These are phyloP conservation scores for Phania funesta DNA, from an alignment of 2,888 invertebrate genomes.

Conservation along the genomic window DNA sequence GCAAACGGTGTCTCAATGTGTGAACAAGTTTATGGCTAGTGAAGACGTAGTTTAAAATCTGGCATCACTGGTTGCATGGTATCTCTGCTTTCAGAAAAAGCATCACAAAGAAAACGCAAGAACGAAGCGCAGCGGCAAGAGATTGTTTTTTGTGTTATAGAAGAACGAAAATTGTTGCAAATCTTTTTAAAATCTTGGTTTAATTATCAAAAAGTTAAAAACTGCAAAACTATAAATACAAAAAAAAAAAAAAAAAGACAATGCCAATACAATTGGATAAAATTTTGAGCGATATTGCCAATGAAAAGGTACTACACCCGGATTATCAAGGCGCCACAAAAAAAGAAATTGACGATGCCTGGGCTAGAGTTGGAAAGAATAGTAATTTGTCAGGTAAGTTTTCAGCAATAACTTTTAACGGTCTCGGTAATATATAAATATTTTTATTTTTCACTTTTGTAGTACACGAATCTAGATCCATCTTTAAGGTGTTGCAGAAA, in stretches of 20 bases:
- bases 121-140: conserved; percentile 56
- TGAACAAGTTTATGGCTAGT: too few species aligned
- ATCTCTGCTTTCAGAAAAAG: conserved; percentile 31
- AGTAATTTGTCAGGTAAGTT: conserved; percentile 76
- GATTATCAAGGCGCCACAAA: conserved; percentile 73
- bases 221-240: background rate
- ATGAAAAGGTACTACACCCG: conserved; percentile 77
- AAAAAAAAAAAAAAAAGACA: conserved; percentile 66
- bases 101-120: conserved; percentile 46
- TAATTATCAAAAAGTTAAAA: background rate
- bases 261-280: conserved; percentile 79
- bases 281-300: conserved; percentile 77
- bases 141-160: conserved; percentile 34
- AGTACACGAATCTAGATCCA: conserved; percentile 79
- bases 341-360: conserved; percentile 78
- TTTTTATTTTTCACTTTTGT: conserved; percentile 3
- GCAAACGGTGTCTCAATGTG: too few species aligned
- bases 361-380: conserved; percentile 77
- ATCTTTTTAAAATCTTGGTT: background rate
- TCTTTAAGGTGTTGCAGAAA: conserved; percentile 79
- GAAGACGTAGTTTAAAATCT: background rate
- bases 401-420: background rate
- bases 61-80: background rate
- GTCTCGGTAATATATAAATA: background rate
- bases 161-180: conserved; percentile 30